phyloP scores from a whole-genome alignment of 2,888 invertebrate species.

The Siphlonurus alternatus region DNA sequence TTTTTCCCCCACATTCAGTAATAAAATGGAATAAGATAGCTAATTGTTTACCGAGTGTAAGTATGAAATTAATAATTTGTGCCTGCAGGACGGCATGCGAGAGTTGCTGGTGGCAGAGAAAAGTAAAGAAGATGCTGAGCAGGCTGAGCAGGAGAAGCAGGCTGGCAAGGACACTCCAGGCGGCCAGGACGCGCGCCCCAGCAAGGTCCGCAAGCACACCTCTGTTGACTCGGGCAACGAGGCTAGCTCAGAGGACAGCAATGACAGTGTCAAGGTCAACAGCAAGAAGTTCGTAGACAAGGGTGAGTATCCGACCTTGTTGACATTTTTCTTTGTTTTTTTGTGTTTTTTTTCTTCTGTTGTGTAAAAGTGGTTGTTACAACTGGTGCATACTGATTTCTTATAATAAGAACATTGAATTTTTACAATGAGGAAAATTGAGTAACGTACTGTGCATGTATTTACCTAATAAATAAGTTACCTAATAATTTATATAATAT shows the following conservation, averaged over 20 bases:
- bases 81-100: constrained; percentile 59
- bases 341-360: neutral
- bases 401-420: too few species aligned
- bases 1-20: too few species aligned
- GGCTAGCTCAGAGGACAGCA: constrained; percentile 86
- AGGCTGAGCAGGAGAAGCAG: constrained; percentile 33
- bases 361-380: too few species aligned
- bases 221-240: constrained; percentile 79
- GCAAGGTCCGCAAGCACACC: constrained; percentile 41
- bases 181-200: constrained; percentile 21
- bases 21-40: too few species aligned
- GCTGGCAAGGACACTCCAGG: constrained; percentile 28
- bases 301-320: constrained; percentile 14
- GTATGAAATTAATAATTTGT: too few species aligned
- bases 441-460: too few species aligned
- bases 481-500: too few species aligned
- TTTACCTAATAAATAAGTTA: too few species aligned
- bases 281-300: constrained; percentile 42
- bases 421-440: too few species aligned
- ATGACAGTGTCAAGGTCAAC: constrained; percentile 42
- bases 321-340: neutral
- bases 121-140: constrained; percentile 20
- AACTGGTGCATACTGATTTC: too few species aligned
- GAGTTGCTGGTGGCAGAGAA: constrained; percentile 55
- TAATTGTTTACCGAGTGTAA: too few species aligned